Evolutionary conservation across 2,113 vertebrate genomes (phyloP).

Genomic region (Copsychus sechellarum): DNA sequence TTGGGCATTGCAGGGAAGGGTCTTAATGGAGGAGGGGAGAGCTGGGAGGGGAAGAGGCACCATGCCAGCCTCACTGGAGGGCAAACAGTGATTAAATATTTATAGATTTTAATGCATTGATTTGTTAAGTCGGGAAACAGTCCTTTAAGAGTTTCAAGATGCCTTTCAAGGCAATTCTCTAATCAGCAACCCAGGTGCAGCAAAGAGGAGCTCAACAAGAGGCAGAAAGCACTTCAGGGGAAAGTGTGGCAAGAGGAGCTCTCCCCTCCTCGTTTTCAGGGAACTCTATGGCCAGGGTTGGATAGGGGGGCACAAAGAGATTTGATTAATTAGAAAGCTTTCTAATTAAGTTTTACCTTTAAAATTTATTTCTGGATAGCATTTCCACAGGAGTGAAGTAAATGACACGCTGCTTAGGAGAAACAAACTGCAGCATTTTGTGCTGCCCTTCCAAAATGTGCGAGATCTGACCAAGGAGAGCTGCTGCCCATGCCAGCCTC

Average conservation of each 20-base stretch:
- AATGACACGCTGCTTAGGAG: background rate
- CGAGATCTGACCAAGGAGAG: rapidly evolving
- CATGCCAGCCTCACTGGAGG: conserved; percentile 34
- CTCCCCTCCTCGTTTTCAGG: rapidly evolving
- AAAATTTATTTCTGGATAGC: background rate
- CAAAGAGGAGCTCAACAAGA: background rate
- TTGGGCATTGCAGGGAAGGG: conserved; percentile 30
- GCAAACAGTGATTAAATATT: conserved; percentile 71
- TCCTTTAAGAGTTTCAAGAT: conserved; percentile 16
- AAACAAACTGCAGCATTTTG: background rate
- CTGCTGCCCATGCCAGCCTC: background rate
- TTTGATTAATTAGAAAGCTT: background rate
- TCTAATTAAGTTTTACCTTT: background rate
- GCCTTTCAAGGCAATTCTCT: conserved; percentile 34
- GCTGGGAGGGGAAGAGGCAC: background rate
- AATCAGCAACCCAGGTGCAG: conserved; percentile 48
- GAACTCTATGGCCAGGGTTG: background rate
- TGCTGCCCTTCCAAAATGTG: background rate
- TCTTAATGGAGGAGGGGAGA: background rate
- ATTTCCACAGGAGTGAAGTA: background rate
- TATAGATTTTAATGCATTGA: conserved; percentile 71
- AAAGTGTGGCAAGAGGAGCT: background rate
- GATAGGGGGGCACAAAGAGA: background rate
- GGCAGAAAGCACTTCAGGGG: background rate
- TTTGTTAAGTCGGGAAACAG: conserved; percentile 66